These are phyloP conservation scores for Trichogramma evanescens DNA, from an alignment of 2,888 invertebrate genomes.

Conservation along the genomic window DNA sequence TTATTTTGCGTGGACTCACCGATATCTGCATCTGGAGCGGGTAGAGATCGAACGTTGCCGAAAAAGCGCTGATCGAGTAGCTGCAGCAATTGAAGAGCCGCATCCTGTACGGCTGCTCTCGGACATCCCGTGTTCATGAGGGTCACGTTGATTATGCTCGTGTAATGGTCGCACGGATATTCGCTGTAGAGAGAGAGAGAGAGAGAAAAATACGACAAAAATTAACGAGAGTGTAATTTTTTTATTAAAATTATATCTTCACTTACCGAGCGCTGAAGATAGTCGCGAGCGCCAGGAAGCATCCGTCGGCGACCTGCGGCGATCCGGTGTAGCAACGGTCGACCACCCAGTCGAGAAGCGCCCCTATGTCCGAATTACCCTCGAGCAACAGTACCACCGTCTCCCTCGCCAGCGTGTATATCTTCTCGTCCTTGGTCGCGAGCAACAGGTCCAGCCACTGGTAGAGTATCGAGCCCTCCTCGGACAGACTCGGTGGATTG, in stretches of 20 bases:
- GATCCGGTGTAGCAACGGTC: slow-evolving; percentile 94
- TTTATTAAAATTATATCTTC: background rate
- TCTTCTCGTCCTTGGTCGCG: slow-evolving; percentile 82
- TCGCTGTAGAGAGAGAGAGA: slow-evolving; percentile 57
- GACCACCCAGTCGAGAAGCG: slow-evolving; percentile 93
- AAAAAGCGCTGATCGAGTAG: slow-evolving; percentile 93
- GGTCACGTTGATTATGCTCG: slow-evolving; percentile 95
- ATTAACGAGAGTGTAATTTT: background rate
- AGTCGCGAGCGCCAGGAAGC: slow-evolving; percentile 90
- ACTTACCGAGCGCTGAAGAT: slow-evolving; percentile 89
- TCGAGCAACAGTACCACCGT: slow-evolving; percentile 89
- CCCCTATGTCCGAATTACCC: slow-evolving; percentile 87
- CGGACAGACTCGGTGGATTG: slow-evolving; percentile 73
- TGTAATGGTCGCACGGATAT: slow-evolving; percentile 96
- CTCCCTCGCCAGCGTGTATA: slow-evolving; percentile 84
- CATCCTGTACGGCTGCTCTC: slow-evolving; percentile 83
- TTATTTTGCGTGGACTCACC: slow-evolving; percentile 52
- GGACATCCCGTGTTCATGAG: slow-evolving; percentile 94
- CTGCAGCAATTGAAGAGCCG: slow-evolving; percentile 88
- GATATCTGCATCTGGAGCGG: slow-evolving; percentile 62
- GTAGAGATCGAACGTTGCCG: slow-evolving; percentile 62
- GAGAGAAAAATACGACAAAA: slow-evolving; percentile 3
- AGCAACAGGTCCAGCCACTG: slow-evolving; percentile 90
- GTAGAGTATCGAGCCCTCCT: slow-evolving; percentile 86
- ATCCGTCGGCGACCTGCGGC: slow-evolving; percentile 87